Percentiles rank a stretch among this genome's conserved stretches.
Evolutionary conservation across 2,797 vertebrate species (phyloP).

Genomic region (Tragopan temminckii): DNA sequence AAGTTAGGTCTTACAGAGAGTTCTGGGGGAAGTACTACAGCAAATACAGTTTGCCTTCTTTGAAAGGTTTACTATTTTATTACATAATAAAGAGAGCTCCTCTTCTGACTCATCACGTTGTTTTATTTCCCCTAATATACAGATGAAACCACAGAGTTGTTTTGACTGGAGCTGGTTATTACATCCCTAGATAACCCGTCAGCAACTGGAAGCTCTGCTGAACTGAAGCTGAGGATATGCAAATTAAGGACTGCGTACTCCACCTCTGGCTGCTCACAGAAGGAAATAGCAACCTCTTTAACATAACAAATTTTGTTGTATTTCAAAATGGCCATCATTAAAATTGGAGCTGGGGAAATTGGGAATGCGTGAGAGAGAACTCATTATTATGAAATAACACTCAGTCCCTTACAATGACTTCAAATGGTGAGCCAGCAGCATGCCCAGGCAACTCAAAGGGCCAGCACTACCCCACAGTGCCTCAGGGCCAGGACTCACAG

Average conservation of each 20-base stretch:
- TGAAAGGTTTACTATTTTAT: not conserved
- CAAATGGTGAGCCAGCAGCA: not conserved
- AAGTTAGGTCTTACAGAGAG: not conserved
- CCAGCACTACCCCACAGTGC: not conserved
- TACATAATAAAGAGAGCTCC: slow-evolving; percentile 25
- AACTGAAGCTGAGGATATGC: not conserved
- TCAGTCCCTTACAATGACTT: not conserved
- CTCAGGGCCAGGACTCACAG: too few relatives aligned
- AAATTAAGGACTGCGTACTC: not conserved
- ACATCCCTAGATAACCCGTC: slow-evolving; percentile 5
- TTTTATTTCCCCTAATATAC: slow-evolving; percentile 31
- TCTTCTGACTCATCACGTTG: slow-evolving; percentile 26
- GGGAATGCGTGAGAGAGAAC: not conserved
- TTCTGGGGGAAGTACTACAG: slow-evolving; percentile 42
- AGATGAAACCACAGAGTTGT: slow-evolving; percentile 54
- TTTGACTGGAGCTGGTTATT: slow-evolving; percentile 32
- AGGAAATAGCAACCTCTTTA: not conserved
- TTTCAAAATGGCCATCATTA: not conserved
- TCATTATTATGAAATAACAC: not conserved
- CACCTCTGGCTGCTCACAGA: not conserved
- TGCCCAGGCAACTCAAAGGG: not conserved
- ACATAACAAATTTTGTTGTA: not conserved
- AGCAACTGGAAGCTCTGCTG: not conserved
- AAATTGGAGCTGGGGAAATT: not conserved
- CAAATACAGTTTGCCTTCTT: not conserved